Evolutionary conservation across 2,113 vertebrate species (phyloP).

Genomic region (Rhinopomastus cyanomelas): DNA sequence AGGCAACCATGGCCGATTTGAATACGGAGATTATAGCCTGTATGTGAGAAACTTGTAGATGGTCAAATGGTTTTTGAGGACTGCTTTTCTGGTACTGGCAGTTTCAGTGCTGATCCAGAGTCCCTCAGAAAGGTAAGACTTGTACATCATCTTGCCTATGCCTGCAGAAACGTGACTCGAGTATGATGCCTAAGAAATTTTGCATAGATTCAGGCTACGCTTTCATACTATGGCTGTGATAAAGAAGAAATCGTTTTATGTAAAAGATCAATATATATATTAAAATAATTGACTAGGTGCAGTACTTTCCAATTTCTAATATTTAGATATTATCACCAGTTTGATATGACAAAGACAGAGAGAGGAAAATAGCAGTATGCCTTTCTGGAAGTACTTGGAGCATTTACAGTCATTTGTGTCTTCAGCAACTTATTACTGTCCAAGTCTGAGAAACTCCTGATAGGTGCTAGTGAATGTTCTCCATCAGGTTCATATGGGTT

Average conservation of each 20-base stretch:
- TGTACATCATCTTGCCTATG: not conserved
- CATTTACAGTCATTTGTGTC: not conserved
- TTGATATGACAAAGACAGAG: not conserved
- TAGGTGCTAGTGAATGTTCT: not conserved
- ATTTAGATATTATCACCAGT: not conserved
- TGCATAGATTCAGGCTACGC: not conserved
- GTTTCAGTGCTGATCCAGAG: not conserved
- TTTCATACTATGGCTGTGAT: not conserved
- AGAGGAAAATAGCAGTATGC: not conserved
- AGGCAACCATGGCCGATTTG: not conserved
- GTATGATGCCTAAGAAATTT: not conserved
- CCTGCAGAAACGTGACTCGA: not conserved
- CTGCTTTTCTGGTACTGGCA: not conserved
- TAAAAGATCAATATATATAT: not conserved
- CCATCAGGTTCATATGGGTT: not conserved
- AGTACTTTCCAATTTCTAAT: not conserved
- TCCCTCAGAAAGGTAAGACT: not conserved
- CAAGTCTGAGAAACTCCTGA: not conserved
- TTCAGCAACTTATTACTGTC: accelerated
- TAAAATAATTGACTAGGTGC: not conserved
- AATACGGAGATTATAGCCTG: not conserved
- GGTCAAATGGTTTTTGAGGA: not conserved
- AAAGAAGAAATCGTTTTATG: not conserved
- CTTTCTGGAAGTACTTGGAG: not conserved
- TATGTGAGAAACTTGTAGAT: not conserved